Percentiles rank a stretch among this genome's conserved stretches.
Conservation (phyloP, 2,888 invertebrate species). For the Cryptophagus acutangulus region DNA sequence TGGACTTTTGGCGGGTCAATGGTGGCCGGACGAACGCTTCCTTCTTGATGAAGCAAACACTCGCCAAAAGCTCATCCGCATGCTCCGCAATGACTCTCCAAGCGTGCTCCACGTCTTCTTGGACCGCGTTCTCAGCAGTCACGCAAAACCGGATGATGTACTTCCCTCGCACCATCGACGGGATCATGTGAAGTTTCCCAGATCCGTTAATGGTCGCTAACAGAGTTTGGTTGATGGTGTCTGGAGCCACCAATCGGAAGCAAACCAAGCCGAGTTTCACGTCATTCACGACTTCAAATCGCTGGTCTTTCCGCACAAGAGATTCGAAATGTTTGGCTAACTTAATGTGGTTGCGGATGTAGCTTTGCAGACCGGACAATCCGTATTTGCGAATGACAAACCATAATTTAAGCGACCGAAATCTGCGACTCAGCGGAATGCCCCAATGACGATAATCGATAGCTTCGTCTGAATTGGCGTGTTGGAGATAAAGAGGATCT, state of each 20-base stretch:
- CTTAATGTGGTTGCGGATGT: constrained; percentile 76
- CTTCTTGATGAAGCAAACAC: constrained; percentile 42
- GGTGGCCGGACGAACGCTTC: constrained; percentile 48
- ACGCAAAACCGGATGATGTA: constrained; percentile 76
- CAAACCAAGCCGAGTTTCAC: constrained; percentile 73
- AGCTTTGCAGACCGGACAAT: constrained; percentile 71
- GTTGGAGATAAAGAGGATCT: constrained; percentile 80
- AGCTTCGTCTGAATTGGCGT: constrained; percentile 67
- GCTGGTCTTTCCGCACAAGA: constrained; percentile 60
- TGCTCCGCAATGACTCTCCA: constrained; percentile 59
- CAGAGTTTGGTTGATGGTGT: constrained; percentile 67
- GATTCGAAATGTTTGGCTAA: constrained; percentile 72
- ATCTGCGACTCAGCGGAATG: constrained; percentile 77
- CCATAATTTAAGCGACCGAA: constrained; percentile 83
- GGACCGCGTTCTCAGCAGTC: constrained; percentile 69
- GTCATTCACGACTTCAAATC: constrained; percentile 74
- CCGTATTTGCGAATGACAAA: constrained; percentile 81
- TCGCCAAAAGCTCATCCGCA: constrained; percentile 53
- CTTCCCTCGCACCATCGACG: constrained; percentile 68
- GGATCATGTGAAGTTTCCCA: constrained; percentile 82
- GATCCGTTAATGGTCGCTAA: constrained; percentile 76
- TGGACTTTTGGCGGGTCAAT: constrained; percentile 51
- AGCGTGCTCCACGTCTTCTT: constrained; percentile 66
- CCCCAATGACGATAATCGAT: constrained; percentile 80
- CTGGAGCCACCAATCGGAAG: constrained; percentile 66